Conservation (phyloP, 2,888 invertebrate species). For the Orthonychiurus folsomi region DNA sequence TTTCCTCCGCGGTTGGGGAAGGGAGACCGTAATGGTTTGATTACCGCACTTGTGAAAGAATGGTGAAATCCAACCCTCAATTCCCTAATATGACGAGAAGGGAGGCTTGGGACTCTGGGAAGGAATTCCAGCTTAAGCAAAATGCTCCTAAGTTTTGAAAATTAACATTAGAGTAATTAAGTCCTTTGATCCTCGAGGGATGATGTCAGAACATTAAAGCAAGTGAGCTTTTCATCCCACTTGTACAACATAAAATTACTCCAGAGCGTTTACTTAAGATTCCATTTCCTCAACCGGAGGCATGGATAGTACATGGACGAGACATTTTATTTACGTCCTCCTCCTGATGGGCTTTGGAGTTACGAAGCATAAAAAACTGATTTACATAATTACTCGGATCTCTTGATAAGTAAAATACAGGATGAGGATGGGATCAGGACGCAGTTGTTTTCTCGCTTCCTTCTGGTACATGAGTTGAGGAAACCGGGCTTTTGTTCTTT, state of each 20-base stretch:
- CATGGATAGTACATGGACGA: too few relatives aligned
- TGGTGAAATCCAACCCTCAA: neutral
- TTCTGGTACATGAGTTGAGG: neutral
- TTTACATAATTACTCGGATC: neutral
- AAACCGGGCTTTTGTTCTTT: neutral
- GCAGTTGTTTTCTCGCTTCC: neutral
- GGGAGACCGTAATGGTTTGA: neutral
- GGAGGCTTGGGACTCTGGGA: neutral
- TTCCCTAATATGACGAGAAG: neutral
- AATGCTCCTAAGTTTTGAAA: neutral
- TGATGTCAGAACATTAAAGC: neutral
- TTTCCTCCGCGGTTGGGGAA: too few relatives aligned
- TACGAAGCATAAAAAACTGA: neutral
- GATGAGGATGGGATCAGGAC: neutral
- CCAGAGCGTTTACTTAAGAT: neutral
- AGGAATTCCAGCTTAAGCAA: neutral
- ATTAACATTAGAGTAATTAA: neutral
- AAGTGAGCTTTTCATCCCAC: neutral
- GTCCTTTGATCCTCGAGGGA: neutral
- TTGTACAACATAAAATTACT: neutral
- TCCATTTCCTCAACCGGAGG: neutral
- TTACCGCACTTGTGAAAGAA: neutral
- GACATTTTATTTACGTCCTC: neutral
- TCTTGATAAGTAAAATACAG: neutral
- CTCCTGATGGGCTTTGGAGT: neutral